These are phyloP conservation scores for Trissolcus japonicus DNA, from an alignment of 2,888 invertebrate species.

Conservation along the genomic window DNA sequence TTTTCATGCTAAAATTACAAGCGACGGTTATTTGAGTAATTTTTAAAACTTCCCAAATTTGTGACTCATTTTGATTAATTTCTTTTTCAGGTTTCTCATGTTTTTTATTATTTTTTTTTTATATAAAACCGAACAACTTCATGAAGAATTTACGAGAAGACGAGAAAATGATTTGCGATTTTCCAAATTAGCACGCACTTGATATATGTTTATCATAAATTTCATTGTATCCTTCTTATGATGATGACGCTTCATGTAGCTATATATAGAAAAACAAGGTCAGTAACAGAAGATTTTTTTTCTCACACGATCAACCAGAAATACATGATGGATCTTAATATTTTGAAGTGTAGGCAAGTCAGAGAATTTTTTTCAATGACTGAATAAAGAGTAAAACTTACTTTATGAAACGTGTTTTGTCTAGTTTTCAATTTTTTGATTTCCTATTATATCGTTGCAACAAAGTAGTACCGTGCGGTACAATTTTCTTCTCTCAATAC, in stretches of 20 bases:
- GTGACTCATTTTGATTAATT: too few species aligned
- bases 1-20: neutral
- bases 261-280: conserved; percentile 55
- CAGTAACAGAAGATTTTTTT: conserved; percentile 52
- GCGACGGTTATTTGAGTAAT: neutral
- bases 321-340: conserved; percentile 25
- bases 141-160: too few species aligned
- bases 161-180: neutral
- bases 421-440: too few species aligned
- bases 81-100: neutral
- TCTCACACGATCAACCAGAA: conserved; percentile 25
- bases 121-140: too few species aligned
- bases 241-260: conserved; percentile 23
- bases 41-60: too few species aligned
- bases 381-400: too few species aligned
- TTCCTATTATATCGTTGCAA: too few species aligned
- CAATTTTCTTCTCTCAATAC: too few species aligned
- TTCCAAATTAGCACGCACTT: neutral
- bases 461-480: too few species aligned
- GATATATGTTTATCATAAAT: conserved; percentile 5
- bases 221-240: conserved; percentile 25
- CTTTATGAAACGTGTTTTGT: too few species aligned
- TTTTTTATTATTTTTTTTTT: too few species aligned
- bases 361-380: too few species aligned
- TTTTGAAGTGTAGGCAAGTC: conserved; percentile 9